Percentiles rank a stretch among this genome's conserved stretches.
Conservation (phyloP, 2,888 invertebrate species). For the Mactromeris polynyma region DNA sequence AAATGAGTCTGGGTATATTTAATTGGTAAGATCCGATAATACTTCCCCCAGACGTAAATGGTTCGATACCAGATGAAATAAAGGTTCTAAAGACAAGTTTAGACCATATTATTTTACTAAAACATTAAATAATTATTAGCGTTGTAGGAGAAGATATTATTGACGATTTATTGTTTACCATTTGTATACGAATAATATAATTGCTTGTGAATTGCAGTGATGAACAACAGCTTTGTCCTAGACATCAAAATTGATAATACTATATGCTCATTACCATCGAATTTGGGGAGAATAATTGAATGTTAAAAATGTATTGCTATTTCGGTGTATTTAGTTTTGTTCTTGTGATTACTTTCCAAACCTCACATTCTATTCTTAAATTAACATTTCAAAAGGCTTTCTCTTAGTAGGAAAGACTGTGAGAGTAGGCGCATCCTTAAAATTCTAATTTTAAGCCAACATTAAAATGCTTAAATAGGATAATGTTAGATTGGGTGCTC, state of each 20-base stretch:
- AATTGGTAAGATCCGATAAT: neutral
- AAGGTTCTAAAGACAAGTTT: neutral
- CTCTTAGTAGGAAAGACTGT: too few species aligned
- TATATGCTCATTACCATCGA: neutral
- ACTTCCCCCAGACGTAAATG: neutral
- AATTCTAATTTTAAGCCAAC: too few species aligned
- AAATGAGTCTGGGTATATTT: neutral
- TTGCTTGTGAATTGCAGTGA: neutral
- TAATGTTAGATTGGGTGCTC: too few species aligned
- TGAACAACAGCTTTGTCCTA: neutral
- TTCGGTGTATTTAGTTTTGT: too few species aligned
- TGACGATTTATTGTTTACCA: neutral
- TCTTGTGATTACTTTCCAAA: too few species aligned
- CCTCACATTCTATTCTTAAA: too few species aligned
- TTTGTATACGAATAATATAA: slow-evolving; percentile 1
- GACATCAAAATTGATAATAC: neutral
- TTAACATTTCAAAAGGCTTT: too few species aligned
- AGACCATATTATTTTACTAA: neutral
- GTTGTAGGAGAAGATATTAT: neutral
- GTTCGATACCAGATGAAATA: slow-evolving; percentile 2
- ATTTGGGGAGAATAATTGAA: neutral
- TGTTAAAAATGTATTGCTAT: neutral
- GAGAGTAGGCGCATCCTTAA: too few species aligned
- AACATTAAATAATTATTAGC: slow-evolving; percentile 10
- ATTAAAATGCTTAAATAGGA: too few species aligned